These are phyloP conservation scores for Lanius collurio DNA, from an alignment of 2,113 vertebrate species.

Conservation along the genomic window DNA sequence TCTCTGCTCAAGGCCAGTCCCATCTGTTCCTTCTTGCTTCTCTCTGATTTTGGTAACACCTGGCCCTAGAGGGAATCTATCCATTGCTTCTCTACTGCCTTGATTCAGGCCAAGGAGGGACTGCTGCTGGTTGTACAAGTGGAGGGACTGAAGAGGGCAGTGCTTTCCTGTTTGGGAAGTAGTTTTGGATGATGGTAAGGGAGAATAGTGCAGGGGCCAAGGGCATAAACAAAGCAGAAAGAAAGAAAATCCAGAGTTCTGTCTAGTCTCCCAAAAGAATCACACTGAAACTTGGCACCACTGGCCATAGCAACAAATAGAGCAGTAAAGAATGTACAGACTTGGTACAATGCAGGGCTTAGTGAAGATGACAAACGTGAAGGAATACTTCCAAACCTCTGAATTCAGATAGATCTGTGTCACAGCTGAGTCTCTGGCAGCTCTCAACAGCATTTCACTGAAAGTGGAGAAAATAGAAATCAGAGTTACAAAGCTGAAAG, in stretches of 20 bases:
- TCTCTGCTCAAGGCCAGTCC: not conserved
- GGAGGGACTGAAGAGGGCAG: not conserved
- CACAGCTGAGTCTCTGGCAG: slow-evolving; percentile 27
- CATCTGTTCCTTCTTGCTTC: not conserved
- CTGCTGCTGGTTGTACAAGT: not conserved
- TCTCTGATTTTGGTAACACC: not conserved
- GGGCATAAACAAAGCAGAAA: not conserved
- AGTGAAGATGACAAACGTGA: slow-evolving; percentile 20
- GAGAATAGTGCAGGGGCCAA: not conserved
- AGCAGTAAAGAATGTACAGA: slow-evolving; percentile 51
- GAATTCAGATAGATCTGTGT: slow-evolving; percentile 13
- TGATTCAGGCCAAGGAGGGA: not conserved
- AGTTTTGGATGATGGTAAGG: not conserved
- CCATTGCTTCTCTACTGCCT: not conserved
- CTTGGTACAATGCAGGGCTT: slow-evolving; percentile 42
- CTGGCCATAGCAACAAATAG: slow-evolving; percentile 51
- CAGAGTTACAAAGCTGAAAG: not conserved
- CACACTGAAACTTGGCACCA: slow-evolving; percentile 17
- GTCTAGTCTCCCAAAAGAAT: not conserved
- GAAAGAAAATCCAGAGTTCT: slow-evolving; percentile 30
- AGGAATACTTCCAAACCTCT: slow-evolving; percentile 30
- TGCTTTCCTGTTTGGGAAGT: not conserved
- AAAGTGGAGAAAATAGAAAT: not conserved
- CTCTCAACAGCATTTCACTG: slow-evolving; percentile 1
- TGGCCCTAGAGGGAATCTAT: not conserved